Conservation (phyloP, 2,113 vertebrate species). For the Antigone vipio region DNA sequence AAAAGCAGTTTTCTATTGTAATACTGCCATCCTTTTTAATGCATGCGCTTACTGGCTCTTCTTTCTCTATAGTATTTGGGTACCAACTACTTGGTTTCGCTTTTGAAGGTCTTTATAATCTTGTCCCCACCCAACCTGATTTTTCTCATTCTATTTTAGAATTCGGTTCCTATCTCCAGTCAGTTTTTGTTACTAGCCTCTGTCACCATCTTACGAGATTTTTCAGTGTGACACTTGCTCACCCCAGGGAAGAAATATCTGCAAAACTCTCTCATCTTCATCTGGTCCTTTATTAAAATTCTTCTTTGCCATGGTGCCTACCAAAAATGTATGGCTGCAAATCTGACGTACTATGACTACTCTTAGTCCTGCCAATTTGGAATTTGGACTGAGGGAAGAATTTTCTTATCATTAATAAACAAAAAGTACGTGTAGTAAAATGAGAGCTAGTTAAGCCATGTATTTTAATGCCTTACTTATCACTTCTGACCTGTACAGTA, state of each 20-base stretch:
- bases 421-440: neutral
- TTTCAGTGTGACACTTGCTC: neutral
- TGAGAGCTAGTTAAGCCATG: neutral
- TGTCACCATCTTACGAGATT: neutral
- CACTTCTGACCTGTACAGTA: neutral
- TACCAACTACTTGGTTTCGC: neutral
- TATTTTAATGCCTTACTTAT: neutral
- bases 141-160: neutral
- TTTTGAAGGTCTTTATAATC: neutral
- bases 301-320: neutral
- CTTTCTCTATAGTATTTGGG: neutral
- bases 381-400: neutral
- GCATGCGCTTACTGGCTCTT: neutral
- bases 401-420: neutral
- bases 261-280: neutral
- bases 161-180: neutral
- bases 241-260: neutral
- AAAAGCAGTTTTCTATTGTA: neutral
- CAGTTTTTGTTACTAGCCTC: neutral
- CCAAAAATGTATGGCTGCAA: neutral
- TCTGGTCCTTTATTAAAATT: neutral
- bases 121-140: neutral
- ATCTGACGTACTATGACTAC: neutral
- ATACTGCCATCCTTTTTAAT: neutral
- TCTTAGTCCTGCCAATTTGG: neutral